Conservation (phyloP, 2,797 vertebrate species). For the Xenops minutus region DNA sequence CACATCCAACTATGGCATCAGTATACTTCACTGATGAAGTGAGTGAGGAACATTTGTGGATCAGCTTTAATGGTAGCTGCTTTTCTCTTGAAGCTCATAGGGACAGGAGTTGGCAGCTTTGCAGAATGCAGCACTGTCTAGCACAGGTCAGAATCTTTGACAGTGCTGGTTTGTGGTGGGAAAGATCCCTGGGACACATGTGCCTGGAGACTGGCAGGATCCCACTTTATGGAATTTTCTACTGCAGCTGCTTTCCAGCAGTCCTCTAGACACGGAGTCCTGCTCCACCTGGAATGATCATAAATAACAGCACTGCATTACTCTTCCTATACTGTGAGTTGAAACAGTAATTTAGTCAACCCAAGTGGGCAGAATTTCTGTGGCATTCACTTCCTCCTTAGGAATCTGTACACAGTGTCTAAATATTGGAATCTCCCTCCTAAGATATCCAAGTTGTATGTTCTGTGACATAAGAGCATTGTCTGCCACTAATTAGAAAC, state of each 20-base stretch:
- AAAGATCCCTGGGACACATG: background rate
- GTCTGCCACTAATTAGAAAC: background rate
- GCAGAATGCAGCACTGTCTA: background rate
- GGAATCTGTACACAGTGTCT: background rate
- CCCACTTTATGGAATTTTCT: background rate
- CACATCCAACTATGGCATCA: fast-evolving
- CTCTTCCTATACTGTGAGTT: background rate
- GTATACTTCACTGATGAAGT: background rate
- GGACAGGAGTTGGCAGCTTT: background rate
- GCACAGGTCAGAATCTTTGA: background rate
- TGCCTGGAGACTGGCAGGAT: background rate
- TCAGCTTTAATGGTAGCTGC: background rate
- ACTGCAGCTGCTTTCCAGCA: background rate
- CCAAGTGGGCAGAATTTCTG: background rate
- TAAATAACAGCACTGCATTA: background rate
- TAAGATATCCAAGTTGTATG: background rate
- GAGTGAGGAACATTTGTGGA: background rate
- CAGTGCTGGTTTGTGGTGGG: background rate
- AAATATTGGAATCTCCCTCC: background rate
- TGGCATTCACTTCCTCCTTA: background rate
- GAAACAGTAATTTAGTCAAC: background rate
- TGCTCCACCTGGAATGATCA: background rate
- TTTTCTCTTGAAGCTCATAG: background rate
- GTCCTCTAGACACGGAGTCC: background rate
- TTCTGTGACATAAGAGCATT: background rate